These are phyloP conservation scores for Xenops minutus DNA, from an alignment of 2,797 vertebrate species.

Conservation along the genomic window DNA sequence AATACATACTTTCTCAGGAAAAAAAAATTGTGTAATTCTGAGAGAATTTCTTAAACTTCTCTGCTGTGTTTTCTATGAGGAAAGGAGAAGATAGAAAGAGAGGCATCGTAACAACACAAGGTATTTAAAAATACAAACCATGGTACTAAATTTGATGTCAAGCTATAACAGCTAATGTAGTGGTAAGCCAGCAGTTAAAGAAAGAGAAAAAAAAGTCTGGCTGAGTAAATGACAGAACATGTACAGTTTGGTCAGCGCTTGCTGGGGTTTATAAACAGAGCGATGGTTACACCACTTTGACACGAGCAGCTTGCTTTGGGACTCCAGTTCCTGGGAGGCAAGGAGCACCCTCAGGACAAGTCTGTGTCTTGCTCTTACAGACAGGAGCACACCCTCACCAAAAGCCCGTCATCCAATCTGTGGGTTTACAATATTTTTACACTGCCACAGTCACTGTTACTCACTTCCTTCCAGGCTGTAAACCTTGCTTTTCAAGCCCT, in stretches of 20 bases:
- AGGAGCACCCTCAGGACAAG: not conserved
- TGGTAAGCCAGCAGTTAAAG: not conserved
- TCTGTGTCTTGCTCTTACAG: not conserved
- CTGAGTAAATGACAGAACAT: not conserved
- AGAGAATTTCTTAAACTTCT: conserved; percentile 62
- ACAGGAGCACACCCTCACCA: not conserved
- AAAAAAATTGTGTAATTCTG: conserved; percentile 16
- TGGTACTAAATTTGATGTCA: not conserved
- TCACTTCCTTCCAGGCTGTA: not conserved
- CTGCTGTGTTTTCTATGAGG: not conserved
- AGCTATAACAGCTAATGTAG: not conserved
- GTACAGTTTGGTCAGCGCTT: not conserved
- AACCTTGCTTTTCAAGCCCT: not conserved
- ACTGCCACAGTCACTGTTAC: not conserved
- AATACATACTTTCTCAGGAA: conserved; percentile 40
- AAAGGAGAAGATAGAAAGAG: not conserved
- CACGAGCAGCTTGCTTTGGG: not conserved
- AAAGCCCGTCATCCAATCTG: not conserved
- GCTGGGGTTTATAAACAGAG: not conserved
- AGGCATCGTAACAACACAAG: not conserved
- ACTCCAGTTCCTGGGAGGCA: not conserved
- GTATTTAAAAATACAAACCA: conserved; percentile 19
- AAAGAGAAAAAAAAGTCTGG: not conserved
- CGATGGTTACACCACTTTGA: not conserved
- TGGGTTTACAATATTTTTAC: not conserved